phyloP scores from a whole-genome alignment of 37 sponge, comb jelly and placozoan species.

The Oscarella lobularis region DNA sequence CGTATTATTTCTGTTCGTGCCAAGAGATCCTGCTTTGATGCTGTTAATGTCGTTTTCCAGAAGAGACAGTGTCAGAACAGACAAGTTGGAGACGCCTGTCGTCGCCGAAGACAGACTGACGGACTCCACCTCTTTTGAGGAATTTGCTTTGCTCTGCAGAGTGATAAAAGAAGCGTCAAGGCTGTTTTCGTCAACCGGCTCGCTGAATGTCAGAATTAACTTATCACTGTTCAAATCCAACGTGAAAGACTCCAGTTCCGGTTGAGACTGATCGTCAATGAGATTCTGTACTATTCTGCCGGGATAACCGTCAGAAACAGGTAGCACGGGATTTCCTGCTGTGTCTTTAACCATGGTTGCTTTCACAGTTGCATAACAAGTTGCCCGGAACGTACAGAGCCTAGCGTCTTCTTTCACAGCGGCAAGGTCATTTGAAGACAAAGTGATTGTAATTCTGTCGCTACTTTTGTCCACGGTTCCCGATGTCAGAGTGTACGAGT shows the following conservation, averaged over 20 bases:
- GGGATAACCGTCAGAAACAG: constrained; percentile 41
- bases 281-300: constrained; percentile 45
- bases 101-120: neutral
- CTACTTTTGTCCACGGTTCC: constrained; percentile 17
- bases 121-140: neutral
- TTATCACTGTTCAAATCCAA: constrained; percentile 58
- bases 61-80: constrained; percentile 10
- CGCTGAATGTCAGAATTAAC: constrained; percentile 55
- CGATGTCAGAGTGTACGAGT: constrained; percentile 23
- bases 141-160: constrained; percentile 13
- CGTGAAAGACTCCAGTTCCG: constrained; percentile 20
- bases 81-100: neutral
- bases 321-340: constrained; percentile 31
- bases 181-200: constrained; percentile 40
- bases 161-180: constrained; percentile 38
- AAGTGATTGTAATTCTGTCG: constrained; percentile 17
- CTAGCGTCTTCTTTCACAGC: constrained; percentile 26
- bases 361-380: constrained; percentile 55
- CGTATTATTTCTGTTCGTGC: constrained; percentile 24
- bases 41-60: constrained; percentile 17
- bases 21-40: constrained; percentile 44
- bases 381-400: constrained; percentile 64
- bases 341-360: constrained; percentile 32
- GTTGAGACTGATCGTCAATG: constrained; percentile 30
- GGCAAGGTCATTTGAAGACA: constrained; percentile 38